Conservation (phyloP, 2,113 vertebrate genomes). For the Campylorhamphus procurvoides region DNA sequence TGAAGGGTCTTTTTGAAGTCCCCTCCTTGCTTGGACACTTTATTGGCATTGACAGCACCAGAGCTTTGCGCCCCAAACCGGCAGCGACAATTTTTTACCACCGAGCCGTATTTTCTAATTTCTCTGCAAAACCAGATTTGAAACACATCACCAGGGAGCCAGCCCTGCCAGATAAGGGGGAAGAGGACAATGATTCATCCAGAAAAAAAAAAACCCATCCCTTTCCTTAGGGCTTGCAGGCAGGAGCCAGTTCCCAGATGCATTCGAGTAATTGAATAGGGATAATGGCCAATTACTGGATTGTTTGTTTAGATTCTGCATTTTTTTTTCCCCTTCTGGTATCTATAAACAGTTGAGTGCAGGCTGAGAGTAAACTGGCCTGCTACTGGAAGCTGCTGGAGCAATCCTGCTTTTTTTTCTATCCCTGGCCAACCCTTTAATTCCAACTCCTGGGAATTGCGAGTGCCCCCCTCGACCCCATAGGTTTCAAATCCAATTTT, state of each 20-base stretch:
- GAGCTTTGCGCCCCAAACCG: not conserved
- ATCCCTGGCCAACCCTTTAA: not conserved
- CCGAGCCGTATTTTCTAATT: not conserved
- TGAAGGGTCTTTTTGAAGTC: not conserved
- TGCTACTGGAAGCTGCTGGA: slow-evolving; percentile 28
- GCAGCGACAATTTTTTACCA: not conserved
- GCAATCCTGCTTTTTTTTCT: not conserved
- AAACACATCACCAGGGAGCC: not conserved
- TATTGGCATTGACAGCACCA: not conserved
- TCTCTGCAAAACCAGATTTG: not conserved
- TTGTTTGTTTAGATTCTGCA: slow-evolving; percentile 63
- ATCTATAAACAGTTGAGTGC: slow-evolving; percentile 55
- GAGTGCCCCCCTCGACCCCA: not conserved
- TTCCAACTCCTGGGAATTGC: not conserved
- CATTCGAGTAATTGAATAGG: slow-evolving; percentile 51
- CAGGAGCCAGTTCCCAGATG: slow-evolving; percentile 51
- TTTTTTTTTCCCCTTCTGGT: slow-evolving; percentile 3
- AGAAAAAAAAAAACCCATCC: not conserved
- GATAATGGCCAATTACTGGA: slow-evolving; percentile 67
- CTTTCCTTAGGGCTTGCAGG: not conserved
- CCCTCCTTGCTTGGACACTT: not conserved
- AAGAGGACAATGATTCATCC: slow-evolving; percentile 26
- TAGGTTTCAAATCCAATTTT: not conserved
- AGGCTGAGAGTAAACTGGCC: slow-evolving; percentile 1
- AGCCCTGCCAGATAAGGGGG: not conserved